Base-by-base conservation (phyloP, 2,888 invertebrate species). In the Thymelicus acteon region DNA sequence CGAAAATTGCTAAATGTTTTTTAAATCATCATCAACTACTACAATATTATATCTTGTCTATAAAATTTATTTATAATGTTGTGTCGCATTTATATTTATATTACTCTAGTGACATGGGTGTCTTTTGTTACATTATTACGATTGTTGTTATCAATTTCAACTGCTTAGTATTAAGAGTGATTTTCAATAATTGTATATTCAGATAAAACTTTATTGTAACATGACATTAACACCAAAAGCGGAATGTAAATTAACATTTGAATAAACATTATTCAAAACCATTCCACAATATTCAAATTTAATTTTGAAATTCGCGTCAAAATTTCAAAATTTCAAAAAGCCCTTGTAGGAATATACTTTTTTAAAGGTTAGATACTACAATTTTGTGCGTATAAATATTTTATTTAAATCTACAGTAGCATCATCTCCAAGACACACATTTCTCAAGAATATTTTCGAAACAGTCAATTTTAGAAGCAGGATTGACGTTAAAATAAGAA, bases 201-300 rank as follows among this genome's bases (percentile, higher is more conserved):
- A 10, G 7, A 24, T 24, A 54, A 10, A 1, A 4, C 19, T 54
- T 54, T 5, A 54, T 54, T 54, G 31, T 10, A 72, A 54, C 19
- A 72, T 71, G 64, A 75, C 74, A 81, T 84, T 78, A 85, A 91
- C 89, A 90, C 80, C 85, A 78, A 90, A 91, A 92, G 92, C 92
- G 86, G 89, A 87, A 87, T 90, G 87, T 86, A 84, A 87, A 87
- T 85, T 86, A 85, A 86, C 83, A 77, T 75, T 73, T 67, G 71
- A 72, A 72, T 71, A 60, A 58, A 60, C 39, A 57, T 63, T 60
- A 57, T 65, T 67, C 0, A 57, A 7, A 39, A 48, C 48, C 40
- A 48, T 60, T 72, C 48, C 31, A 63, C 15, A 57, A 62, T 60
- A 48, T 67, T 60, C 12, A 60, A 67, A 49, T 52, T 52, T 3